Evolutionary conservation across 2,888 invertebrate genomes (phyloP), one percentile per base, ranked within the genome.

Genomic region (Biston betularia): DNA sequence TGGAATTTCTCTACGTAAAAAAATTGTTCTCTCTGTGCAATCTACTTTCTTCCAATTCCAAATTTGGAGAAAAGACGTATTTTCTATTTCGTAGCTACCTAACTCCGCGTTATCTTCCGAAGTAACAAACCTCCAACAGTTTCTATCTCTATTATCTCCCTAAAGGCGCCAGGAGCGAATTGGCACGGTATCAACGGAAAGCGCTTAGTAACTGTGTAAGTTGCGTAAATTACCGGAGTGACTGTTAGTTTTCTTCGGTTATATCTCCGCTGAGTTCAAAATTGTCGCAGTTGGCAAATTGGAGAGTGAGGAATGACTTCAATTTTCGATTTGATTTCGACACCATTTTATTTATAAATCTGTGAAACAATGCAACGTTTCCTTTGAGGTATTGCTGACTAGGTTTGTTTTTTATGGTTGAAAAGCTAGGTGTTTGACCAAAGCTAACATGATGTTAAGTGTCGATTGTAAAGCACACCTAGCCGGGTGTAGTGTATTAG

Each of bases 101-200:
- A 50, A 55, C 38, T 38, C 24, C n/a, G 24, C 42, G 42, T 65
- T 65, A 73, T 61, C 57, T 68, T 62, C 34, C 11, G 10, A 57
- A 63, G 64, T 54, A 70, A 56, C 59, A 58, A 55, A 55, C 66
- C 63, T 44, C 52, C 48, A 59, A 11, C 59, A 35, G 67, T 75
- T 74, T 68, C 74, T 77, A 75, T 74, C 74, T 77, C 69, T 70
- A 75, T 75, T 72, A 70, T 73, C 72, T 73, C 66, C 70, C 65
- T 69, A 77, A 72, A 62, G 76, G 57, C 55, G 50, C 53, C 57
- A 69, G 65, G 64, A 72, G 68, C 73, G 72, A 69, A 72, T 80
- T 79, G 75, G 78, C 79, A 69, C 59, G 38, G 66, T 71, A 66
- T 81, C 74, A 75, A 80, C 70, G 61, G 62, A 65, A 71, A 75